Evolutionary conservation across 2,888 invertebrate species (phyloP).

Genomic region (Piscicola geometra): DNA sequence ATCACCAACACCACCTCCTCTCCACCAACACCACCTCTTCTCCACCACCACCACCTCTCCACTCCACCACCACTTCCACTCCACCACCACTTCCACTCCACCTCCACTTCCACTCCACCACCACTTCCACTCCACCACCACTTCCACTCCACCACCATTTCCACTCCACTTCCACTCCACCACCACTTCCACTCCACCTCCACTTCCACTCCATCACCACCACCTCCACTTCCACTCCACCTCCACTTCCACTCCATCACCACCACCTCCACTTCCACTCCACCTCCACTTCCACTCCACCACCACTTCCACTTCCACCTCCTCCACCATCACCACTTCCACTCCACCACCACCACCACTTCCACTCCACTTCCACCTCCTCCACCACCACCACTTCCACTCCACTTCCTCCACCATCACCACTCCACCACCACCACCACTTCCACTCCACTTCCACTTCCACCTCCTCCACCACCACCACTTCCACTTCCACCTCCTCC

Average conservation of each 20-base stretch:
- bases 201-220: neutral
- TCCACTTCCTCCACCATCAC: neutral
- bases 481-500: neutral
- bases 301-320: neutral
- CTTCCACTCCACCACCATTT: too few relatives aligned
- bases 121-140: too few relatives aligned
- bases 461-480: neutral
- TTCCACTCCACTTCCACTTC: neutral
- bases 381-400: constrained; percentile 1
- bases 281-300: neutral
- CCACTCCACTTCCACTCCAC: neutral
- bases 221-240: neutral
- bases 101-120: too few relatives aligned
- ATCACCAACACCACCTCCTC: too few relatives aligned
- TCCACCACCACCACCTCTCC: too few relatives aligned
- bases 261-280: too few relatives aligned
- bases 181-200: neutral
- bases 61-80: too few relatives aligned
- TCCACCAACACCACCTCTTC: too few relatives aligned
- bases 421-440: neutral
- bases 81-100: too few relatives aligned
- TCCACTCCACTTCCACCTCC: too few relatives aligned
- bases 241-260: neutral
- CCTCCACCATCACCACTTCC: neutral
- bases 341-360: too few relatives aligned